Percentiles rank a stretch among this genome's conserved stretches.
These are phyloP conservation scores for Pipistrellus pipistrellus DNA, from an alignment of 2,797 vertebrate genomes.

Conservation along the genomic window DNA sequence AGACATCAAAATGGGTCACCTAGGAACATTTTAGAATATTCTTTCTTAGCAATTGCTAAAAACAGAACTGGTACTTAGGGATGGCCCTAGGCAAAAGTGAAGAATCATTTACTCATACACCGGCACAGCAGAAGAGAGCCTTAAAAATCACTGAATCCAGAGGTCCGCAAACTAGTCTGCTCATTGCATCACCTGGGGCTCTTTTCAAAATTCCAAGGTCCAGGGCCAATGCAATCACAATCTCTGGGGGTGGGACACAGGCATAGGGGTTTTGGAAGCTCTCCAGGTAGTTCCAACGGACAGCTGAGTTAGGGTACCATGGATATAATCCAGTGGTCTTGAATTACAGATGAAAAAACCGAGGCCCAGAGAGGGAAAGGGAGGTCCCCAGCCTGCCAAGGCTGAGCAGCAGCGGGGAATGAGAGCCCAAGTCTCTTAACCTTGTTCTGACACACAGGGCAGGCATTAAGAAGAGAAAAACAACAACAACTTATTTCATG, in stretches of 20 bases:
- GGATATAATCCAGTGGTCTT: neutral
- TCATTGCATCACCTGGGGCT: neutral
- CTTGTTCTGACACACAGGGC: neutral
- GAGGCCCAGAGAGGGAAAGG: neutral
- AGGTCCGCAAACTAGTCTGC: slow-evolving; percentile 32
- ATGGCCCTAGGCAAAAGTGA: neutral
- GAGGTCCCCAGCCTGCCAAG: neutral
- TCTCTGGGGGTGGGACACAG: neutral
- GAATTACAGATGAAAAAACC: neutral
- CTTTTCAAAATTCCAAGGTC: slow-evolving; percentile 27
- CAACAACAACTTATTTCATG: neutral
- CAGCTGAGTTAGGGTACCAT: neutral
- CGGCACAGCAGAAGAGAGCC: neutral
- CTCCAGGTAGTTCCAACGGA: neutral
- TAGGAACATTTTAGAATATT: slow-evolving; percentile 49
- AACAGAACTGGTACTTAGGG: slow-evolving; percentile 33
- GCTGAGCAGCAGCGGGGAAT: neutral
- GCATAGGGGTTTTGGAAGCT: neutral
- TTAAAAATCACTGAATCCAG: neutral
- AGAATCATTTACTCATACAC: neutral
- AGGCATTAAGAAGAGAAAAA: neutral
- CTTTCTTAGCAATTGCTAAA: slow-evolving; percentile 65
- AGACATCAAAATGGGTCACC: slow-evolving; percentile 49
- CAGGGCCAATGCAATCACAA: neutral
- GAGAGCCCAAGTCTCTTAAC: neutral